These are phyloP conservation scores for Pogonus chalceus DNA, from an alignment of 1,140 invertebrate genomes.

Conservation along the genomic window DNA sequence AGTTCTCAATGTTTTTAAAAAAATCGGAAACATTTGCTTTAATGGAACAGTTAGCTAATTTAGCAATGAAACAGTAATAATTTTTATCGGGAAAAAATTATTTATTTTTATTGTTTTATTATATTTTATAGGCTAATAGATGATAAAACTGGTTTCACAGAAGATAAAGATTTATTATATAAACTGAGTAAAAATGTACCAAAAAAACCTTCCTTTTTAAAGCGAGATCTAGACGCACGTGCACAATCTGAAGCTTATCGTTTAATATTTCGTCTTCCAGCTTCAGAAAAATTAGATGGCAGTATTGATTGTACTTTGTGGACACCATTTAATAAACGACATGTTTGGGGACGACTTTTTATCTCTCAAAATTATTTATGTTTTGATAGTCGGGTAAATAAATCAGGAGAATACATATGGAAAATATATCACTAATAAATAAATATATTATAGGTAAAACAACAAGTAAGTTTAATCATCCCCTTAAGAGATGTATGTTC, in stretches of 20 bases:
- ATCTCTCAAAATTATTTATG: slow-evolving; percentile 92
- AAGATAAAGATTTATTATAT: slow-evolving; percentile 69
- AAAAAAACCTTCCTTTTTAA: slow-evolving; percentile 79
- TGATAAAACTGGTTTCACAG: slow-evolving; percentile 73
- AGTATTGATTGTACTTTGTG: slow-evolving; percentile 79
- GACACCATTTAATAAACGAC: slow-evolving; percentile 91
- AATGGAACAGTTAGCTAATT: slow-evolving; percentile 92
- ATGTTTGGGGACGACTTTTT: slow-evolving; percentile 83
- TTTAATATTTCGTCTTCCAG: slow-evolving; percentile 75
- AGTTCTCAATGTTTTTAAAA: slow-evolving; percentile 84
- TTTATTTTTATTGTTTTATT: slow-evolving; percentile 14
- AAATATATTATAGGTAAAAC: slow-evolving; percentile 52
- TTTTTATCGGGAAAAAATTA: slow-evolving; percentile 18
- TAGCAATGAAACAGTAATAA: slow-evolving; percentile 83
- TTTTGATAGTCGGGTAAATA: slow-evolving; percentile 85
- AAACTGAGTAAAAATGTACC: slow-evolving; percentile 79
- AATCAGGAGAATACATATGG: too few relatives aligned
- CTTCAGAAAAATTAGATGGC: slow-evolving; percentile 85
- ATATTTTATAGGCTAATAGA: slow-evolving; percentile 60
- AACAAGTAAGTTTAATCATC: slow-evolving; percentile 78
- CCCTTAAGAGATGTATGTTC: slow-evolving; percentile 69
- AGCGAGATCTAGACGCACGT: slow-evolving; percentile 89
- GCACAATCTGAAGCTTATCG: slow-evolving; percentile 82
- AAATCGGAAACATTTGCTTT: slow-evolving; percentile 82
- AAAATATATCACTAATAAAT: not conserved